These are phyloP conservation scores for Lasioglossum marginatum DNA, from an alignment of 2,888 invertebrate genomes.

Conservation along the genomic window DNA sequence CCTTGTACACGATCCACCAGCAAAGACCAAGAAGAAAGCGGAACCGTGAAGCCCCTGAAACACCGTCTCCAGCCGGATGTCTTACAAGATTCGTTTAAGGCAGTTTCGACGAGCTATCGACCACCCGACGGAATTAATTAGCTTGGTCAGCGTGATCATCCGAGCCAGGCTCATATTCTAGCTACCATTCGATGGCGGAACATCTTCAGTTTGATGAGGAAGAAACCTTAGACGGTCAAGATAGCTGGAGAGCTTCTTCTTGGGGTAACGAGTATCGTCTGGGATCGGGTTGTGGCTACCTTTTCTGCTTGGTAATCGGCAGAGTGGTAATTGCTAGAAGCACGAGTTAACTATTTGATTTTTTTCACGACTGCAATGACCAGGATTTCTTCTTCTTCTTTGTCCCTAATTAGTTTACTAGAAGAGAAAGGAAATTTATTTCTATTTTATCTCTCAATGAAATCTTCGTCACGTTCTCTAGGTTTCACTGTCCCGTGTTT, in stretches of 20 bases:
- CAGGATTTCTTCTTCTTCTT: neutral
- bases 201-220: neutral
- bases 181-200: neutral
- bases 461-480: neutral
- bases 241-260: neutral
- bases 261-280: neutral
- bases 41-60: slow-evolving; percentile 71
- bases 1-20: slow-evolving; percentile 45
- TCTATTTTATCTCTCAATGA: neutral
- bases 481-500: neutral
- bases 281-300: neutral
- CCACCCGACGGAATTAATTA: slow-evolving; percentile 66
- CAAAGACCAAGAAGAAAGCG: slow-evolving; percentile 64
- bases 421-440: no score
- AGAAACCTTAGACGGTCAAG: neutral
- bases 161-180: neutral
- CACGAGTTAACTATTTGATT: neutral
- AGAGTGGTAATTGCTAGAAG: neutral
- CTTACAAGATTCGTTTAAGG: slow-evolving; percentile 77
- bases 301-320: neutral
- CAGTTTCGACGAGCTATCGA: slow-evolving; percentile 68
- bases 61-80: slow-evolving; percentile 70
- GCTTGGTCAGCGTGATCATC: slow-evolving; percentile 42
- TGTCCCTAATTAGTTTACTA: no score
- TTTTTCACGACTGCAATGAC: neutral